Evolutionary conservation across 1,140 invertebrate species (phyloP), one percentile per base, ranked within the genome.

Genomic region (Aphelinus atriplicis): DNA sequence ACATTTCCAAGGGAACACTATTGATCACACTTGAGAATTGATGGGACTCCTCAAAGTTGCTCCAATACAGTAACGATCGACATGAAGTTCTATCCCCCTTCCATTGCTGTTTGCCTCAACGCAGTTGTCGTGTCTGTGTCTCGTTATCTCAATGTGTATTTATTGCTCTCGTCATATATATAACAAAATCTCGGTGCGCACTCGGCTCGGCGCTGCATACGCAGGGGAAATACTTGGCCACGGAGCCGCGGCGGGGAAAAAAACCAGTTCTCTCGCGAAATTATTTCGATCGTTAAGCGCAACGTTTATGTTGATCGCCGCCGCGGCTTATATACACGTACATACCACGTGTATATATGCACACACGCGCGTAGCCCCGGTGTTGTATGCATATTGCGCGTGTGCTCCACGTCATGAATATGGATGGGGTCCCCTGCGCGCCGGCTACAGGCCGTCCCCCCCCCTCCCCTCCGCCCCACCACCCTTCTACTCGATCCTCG

Each of bases 201-300:
- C 60, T 58, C 2, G 10, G 3, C 46, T 69, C 67, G 26, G 26
- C 26, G 26, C 26, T 26, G 58, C 58, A 60, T n/a, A 60, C 58
- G 58, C 58, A 56, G 9, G 26, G 45, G 48, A 10, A 66, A 47
- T 60, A 68, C 46, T 26, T 26, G 26, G 26, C 26, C 26, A 26
- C 26, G 26, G 26, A 26, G 26, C 26, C 55, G 56, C 26, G 57
- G 56, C 77, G 42, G 75, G 7, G 64, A 57, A 76, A 77, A 77
- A 78, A 82, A 82, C 81, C 78, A 78, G 78, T 82, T 82, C 75
- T 79, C 75, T 74, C 73, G 67, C 78, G 77, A 82, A 83, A 84
- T 84, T 83, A 84, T 83, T 81, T 79, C 69, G 79, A 79, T 84
- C 82, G 80, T 84, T 84, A 85, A 84, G 81, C 69, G 76, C 79